Evolutionary conservation across 2,797 vertebrate genomes (phyloP).

Genomic region (Lithobates pipiens): DNA sequence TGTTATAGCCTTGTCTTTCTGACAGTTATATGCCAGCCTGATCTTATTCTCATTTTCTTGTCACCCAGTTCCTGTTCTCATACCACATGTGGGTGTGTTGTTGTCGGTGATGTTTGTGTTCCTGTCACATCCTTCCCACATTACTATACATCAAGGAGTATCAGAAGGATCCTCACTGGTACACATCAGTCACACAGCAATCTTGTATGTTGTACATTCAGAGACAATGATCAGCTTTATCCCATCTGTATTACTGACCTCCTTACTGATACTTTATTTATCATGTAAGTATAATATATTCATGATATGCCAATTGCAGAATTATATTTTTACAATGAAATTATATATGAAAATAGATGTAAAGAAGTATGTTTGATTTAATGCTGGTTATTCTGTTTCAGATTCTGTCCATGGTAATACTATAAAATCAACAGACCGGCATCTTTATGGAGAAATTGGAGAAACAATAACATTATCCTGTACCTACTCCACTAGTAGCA

Average conservation of each 20-base stretch:
- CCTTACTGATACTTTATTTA: not conserved
- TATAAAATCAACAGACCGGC: not conserved
- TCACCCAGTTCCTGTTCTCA: not conserved
- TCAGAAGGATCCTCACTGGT: too few species aligned
- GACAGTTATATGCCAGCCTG: too few species aligned
- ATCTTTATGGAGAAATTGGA: not conserved
- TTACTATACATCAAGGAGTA: too few species aligned
- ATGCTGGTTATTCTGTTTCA: not conserved
- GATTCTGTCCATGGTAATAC: conserved; percentile 7
- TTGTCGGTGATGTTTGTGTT: not conserved
- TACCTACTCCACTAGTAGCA: not conserved
- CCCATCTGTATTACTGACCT: not conserved
- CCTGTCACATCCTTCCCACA: too few species aligned
- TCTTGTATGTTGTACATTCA: not conserved
- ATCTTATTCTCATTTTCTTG: too few species aligned
- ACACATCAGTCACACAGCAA: too few species aligned
- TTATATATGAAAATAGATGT: not conserved
- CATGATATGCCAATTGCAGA: too few species aligned
- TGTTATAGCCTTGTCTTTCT: too few species aligned
- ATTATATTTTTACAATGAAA: not conserved
- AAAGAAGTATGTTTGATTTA: too few species aligned
- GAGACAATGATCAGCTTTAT: not conserved
- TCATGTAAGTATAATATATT: not conserved
- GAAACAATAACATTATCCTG: conserved; percentile 21
- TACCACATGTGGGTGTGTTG: not conserved